Evolutionary conservation across 35 echinoderm and acorn worm species (phyloP), one percentile per base, ranked within the genome.

Genomic region (Holothuria glaberrima): DNA sequence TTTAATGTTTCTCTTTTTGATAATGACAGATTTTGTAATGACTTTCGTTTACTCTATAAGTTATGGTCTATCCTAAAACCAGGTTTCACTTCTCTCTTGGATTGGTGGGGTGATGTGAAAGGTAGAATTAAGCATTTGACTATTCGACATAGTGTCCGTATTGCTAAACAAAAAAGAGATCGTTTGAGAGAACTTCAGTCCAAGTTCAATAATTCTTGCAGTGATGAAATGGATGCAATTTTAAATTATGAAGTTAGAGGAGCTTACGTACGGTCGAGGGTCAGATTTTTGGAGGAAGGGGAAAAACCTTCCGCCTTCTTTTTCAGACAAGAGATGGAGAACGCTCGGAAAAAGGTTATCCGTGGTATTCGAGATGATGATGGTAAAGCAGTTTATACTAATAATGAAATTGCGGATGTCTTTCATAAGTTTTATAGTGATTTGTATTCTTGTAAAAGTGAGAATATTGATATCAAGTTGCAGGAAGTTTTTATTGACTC

Each of bases 101-200:
- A 90, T 26, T 90, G 89, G 75, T 90, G 89, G 89, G 89, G 81
- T 9, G 38, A 34, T 12, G 24, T 82, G 0, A 86, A 86, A 18
- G 9, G 12, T 48, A 12, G 80, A 24, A 58, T n/a, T 56, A 83
- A 83, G 33, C 46, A 61, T 7, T 4, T 83, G 4, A 30, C 56
- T 4, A 32, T 83, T 36, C 19, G 21, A 0, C 80, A 89, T 31
- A 27, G 68, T 7, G 56, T 76, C 30, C 46, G 87, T 26, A 48
- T 71, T 25, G 58, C 68, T 9, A 45, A 12, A 1, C 44, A 20
- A 4, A 89, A n/a, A 33, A 29, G 58, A 26, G 22, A 33, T 4
- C 68, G 72, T 22, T n/a, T 56, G 5, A 20, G 17, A 2, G 24
- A 20, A 4, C 38, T 89, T 21, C 68, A 89, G 48, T 59, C 32